These are phyloP conservation scores for Holothuria glaberrima DNA, from an alignment of 35 echinoderm and acorn worm species.

Conservation along the genomic window DNA sequence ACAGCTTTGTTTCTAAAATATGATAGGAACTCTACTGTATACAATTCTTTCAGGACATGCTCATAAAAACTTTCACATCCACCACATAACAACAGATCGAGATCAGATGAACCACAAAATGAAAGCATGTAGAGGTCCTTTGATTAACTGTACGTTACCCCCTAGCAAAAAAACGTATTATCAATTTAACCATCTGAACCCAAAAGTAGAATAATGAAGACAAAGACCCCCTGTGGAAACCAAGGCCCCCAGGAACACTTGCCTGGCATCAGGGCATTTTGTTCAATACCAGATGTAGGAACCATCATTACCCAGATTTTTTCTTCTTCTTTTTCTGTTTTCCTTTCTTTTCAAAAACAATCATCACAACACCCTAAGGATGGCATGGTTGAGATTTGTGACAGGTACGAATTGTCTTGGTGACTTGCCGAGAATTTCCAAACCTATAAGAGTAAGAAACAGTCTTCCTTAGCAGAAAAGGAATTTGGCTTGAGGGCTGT, in stretches of 20 bases:
- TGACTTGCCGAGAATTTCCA: too few species aligned
- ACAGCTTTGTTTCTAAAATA: too few species aligned
- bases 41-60: too few species aligned
- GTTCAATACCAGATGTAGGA: neutral
- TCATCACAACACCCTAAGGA: conserved; percentile 27
- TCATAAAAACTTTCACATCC: too few species aligned
- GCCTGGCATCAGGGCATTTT: neutral
- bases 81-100: too few species aligned
- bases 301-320: conserved; percentile 4
- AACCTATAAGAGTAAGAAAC: too few species aligned
- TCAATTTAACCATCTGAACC: conserved; percentile 40
- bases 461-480: too few species aligned
- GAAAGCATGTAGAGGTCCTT: too few species aligned
- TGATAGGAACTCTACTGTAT: too few species aligned
- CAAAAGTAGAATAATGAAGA: conserved; percentile 7
- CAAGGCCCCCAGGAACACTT: conserved; percentile 26
- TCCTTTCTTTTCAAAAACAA: conserved; percentile 35
- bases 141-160: conserved; percentile 6
- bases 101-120: too few species aligned
- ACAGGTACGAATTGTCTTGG: conserved; percentile 24
- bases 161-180: conserved; percentile 39
- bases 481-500: conserved; percentile 35
- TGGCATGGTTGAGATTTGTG: conserved; percentile 1
- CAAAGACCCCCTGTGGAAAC: conserved; percentile 21
- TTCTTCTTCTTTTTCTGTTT: neutral